Conservation (phyloP, 2,113 vertebrate species). For the Tyrannus savana region DNA sequence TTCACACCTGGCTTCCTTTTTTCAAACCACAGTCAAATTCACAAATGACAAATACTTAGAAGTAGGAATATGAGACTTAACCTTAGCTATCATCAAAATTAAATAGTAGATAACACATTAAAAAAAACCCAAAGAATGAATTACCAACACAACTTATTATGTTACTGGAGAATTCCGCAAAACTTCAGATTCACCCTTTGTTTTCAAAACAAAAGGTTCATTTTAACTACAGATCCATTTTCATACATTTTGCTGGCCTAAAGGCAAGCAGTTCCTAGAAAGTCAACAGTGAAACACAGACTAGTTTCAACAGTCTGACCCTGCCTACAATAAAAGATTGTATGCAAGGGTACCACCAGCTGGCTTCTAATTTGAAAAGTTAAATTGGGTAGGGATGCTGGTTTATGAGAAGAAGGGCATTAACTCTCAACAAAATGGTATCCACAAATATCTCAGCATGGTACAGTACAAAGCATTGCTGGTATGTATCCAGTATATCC, state of each 20-base stretch:
- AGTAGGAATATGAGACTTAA: neutral
- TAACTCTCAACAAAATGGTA: neutral
- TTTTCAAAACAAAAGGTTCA: neutral
- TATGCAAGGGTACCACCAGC: neutral
- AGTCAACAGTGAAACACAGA: neutral
- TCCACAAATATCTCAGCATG: fast-evolving
- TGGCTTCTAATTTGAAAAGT: neutral
- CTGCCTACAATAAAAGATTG: neutral
- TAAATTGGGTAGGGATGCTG: neutral
- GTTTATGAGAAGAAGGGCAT: neutral
- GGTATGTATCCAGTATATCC: neutral
- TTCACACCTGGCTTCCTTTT: neutral
- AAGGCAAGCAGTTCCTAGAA: neutral
- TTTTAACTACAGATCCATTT: neutral
- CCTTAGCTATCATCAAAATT: neutral
- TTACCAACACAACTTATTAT: neutral
- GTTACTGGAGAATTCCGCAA: neutral
- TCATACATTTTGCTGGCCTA: neutral
- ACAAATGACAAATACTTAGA: neutral
- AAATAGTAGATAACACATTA: neutral
- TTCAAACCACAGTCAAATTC: neutral
- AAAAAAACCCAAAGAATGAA: neutral
- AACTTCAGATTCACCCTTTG: neutral
- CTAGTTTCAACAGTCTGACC: neutral
- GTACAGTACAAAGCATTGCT: neutral